Percentiles rank a stretch among this genome's conserved stretches.
phyloP scores from a whole-genome alignment of 1,140 invertebrate genomes.

The Drosophila watanabei region DNA sequence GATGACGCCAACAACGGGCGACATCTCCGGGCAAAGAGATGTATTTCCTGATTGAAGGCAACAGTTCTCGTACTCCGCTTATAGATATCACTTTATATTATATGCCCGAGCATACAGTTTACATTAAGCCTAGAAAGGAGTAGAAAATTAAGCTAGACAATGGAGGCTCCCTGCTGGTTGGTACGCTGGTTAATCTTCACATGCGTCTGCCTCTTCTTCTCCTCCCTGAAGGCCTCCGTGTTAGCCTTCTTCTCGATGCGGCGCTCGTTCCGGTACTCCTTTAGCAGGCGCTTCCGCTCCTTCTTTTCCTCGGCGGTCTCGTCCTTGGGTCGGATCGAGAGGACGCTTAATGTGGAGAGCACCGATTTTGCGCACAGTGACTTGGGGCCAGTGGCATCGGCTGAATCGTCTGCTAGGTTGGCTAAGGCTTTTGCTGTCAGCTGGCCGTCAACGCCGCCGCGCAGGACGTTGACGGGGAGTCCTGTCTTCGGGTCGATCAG shows the following conservation, averaged over 20 bases:
- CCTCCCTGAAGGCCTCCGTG: slow-evolving; percentile 94
- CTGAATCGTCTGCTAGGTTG: slow-evolving; percentile 88
- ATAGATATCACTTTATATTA: slow-evolving; percentile 52
- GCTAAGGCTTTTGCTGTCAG: slow-evolving; percentile 90
- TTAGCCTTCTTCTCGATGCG: slow-evolving; percentile 95
- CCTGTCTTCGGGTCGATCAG: slow-evolving; percentile 91
- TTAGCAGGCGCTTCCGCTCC: slow-evolving; percentile 93
- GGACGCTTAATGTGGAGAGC: slow-evolving; percentile 89
- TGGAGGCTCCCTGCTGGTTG: slow-evolving; percentile 90
- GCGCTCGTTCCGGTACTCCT: slow-evolving; percentile 93
- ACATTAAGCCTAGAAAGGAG: slow-evolving; percentile 38
- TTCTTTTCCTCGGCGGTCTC: slow-evolving; percentile 94
- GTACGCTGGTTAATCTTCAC: slow-evolving; percentile 91
- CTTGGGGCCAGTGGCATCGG: slow-evolving; percentile 82
- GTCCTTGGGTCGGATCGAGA: slow-evolving; percentile 92
- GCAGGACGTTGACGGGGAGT: slow-evolving; percentile 89
- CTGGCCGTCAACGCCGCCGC: slow-evolving; percentile 87
- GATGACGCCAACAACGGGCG: slow-evolving; percentile 47
- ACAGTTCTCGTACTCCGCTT: slow-evolving; percentile 27
- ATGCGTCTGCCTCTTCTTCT: slow-evolving; percentile 93
- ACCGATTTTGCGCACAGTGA: slow-evolving; percentile 89
- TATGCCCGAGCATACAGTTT: slow-evolving; percentile 37
- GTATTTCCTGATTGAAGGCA: slow-evolving; percentile 24
- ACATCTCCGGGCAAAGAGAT: slow-evolving; percentile 21
- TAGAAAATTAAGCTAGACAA: slow-evolving; percentile 86